Evolutionary conservation across 2,797 vertebrate species (phyloP).

Genomic region (Rhinogobio ventralis): DNA sequence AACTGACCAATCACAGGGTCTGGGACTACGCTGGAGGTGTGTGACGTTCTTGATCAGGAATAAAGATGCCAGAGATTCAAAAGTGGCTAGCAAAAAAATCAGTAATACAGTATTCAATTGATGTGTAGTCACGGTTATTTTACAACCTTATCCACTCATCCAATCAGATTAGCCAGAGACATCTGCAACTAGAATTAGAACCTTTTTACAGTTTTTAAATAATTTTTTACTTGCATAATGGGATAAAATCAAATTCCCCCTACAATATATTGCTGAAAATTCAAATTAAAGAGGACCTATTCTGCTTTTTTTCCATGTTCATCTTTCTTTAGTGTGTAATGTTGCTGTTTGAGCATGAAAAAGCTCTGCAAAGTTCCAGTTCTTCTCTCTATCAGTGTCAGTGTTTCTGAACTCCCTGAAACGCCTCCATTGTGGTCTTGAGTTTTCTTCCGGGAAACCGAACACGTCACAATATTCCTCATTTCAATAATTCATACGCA

Average conservation of each 20-base stretch:
- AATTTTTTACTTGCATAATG: background rate
- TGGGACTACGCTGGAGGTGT: constrained; percentile 99
- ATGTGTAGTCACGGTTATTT: background rate
- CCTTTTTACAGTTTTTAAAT: background rate
- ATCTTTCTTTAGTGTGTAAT: background rate
- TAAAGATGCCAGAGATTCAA: background rate
- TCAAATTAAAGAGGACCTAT: too few relatives aligned
- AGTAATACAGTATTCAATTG: background rate
- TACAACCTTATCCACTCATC: background rate
- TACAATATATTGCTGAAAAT: background rate
- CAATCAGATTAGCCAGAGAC: background rate
- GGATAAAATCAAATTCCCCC: background rate
- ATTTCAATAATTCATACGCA: background rate
- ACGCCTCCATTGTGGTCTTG: background rate
- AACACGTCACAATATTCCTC: background rate
- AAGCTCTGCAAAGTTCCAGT: too few relatives aligned
- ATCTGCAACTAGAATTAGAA: background rate
- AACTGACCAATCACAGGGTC: constrained; percentile 96
- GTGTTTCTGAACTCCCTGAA: background rate
- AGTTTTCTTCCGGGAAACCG: background rate
- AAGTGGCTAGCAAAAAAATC: background rate
- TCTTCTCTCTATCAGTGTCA: background rate
- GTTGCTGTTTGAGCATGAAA: background rate
- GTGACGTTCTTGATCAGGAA: background rate
- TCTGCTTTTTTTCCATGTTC: too few relatives aligned